Percentiles rank a stretch among this genome's conserved stretches.
Evolutionary conservation across 2,888 invertebrate genomes (phyloP).

Genomic region (Aproaerema taeniolella): DNA sequence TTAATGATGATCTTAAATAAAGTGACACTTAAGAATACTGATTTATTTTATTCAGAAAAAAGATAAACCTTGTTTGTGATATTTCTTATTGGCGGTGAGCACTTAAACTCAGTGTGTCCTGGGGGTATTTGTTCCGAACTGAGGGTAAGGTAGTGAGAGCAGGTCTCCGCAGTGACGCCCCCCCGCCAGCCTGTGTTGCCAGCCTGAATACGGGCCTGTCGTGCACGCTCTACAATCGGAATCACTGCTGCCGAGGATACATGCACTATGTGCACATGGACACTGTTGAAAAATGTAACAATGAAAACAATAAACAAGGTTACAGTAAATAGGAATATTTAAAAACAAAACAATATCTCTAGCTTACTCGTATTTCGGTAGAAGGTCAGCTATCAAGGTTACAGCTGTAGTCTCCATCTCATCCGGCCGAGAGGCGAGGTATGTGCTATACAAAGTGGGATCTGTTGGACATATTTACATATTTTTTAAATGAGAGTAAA

Average conservation of each 20-base stretch:
- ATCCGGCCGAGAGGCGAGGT: slow-evolving; percentile 77
- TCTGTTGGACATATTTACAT: slow-evolving; percentile 28
- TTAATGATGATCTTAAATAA: not conserved
- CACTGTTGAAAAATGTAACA: slow-evolving; percentile 41
- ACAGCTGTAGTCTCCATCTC: slow-evolving; percentile 80
- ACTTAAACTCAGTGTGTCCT: slow-evolving; percentile 80
- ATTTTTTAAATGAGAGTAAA: too few relatives aligned
- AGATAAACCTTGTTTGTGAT: slow-evolving; percentile 75
- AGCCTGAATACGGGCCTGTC: slow-evolving; percentile 47
- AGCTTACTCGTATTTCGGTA: slow-evolving; percentile 68
- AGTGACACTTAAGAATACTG: not conserved
- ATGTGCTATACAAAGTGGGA: slow-evolving; percentile 74
- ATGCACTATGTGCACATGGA: slow-evolving; percentile 80
- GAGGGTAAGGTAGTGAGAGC: slow-evolving; percentile 81
- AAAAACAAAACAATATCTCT: not conserved
- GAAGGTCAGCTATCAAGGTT: slow-evolving; percentile 70
- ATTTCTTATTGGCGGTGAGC: slow-evolving; percentile 81
- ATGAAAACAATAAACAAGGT: too few relatives aligned
- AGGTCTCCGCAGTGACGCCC: slow-evolving; percentile 81
- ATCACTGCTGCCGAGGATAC: slow-evolving; percentile 77
- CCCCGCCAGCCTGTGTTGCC: slow-evolving; percentile 74
- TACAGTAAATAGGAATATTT: not conserved
- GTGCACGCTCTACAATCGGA: slow-evolving; percentile 66
- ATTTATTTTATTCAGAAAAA: not conserved
- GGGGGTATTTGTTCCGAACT: slow-evolving; percentile 78